A percentile compares a stretch with the other conserved stretches of the same genome.
Evolutionary conservation across 1,140 invertebrate genomes (phyloP).

Genomic region (Lerema accius): DNA sequence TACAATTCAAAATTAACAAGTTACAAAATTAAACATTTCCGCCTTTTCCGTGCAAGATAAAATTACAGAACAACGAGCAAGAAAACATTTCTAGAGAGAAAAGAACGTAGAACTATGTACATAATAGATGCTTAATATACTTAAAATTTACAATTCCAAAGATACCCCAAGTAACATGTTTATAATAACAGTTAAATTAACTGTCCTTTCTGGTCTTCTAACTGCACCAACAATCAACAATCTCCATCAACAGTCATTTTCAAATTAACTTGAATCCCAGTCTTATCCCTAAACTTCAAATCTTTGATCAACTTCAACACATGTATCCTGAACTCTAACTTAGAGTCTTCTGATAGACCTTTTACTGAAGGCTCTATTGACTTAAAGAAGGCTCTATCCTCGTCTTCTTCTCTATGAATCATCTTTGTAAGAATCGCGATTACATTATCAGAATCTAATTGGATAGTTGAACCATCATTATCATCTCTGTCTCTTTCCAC

Average conservation of each 20-base stretch:
- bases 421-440: slow-evolving; percentile 45
- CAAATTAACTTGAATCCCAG: slow-evolving; percentile 11
- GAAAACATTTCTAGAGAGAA: no score
- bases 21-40: no score
- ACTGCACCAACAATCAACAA: no score
- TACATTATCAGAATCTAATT: slow-evolving; percentile 39
- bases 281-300: slow-evolving; percentile 35
- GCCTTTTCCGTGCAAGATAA: no score
- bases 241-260: slow-evolving; percentile 24
- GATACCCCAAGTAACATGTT: no score
- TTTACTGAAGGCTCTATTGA: slow-evolving; percentile 56
- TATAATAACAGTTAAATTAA: no score
- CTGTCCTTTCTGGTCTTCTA: no score
- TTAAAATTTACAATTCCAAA: no score
- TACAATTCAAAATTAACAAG: no score
- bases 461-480: slow-evolving; percentile 22
- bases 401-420: slow-evolving; percentile 53
- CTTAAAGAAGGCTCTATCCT: slow-evolving; percentile 58
- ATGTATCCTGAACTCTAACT: slow-evolving; percentile 55
- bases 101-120: no score
- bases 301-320: slow-evolving; percentile 51
- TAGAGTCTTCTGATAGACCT: slow-evolving; percentile 44
- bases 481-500: slow-evolving; percentile 18
- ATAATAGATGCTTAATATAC: no score
- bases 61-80: no score